Evolutionary conservation across 1,140 invertebrate genomes (phyloP), one percentile per base, ranked within the genome.

Genomic region (Diprion similis): DNA sequence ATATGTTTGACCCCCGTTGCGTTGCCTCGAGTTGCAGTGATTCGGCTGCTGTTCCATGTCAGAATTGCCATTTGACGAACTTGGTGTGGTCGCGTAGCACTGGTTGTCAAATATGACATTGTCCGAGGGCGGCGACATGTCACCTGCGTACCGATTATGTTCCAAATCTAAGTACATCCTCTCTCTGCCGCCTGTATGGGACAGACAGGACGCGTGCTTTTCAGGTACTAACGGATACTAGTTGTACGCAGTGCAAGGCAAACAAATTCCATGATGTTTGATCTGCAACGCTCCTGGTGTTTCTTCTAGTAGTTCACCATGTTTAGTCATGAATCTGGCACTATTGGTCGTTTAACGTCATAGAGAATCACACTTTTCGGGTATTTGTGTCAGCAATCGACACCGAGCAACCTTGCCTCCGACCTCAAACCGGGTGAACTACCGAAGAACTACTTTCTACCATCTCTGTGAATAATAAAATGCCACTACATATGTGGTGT

Each of bases 21-120:
- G 84, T 69, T 88, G 87, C 15, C 90, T 86, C n/a, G 91, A 89
- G 78, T 93, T 92, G 51, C 91, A 92, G 73, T 91, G 90, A 13
- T 89, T 90, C 10, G 90, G 89, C n/a, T 84, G 80, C 79, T 94
- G 92, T 84, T 96, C 95, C 88, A 95, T 93, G 84, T 96, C 95
- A 51, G 94, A 95, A 88, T 96, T 96, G 51, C 95, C 95, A 79
- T 96, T 96, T 80, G 94, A 96, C 37, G 95, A 97, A 78, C 95
- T 96, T 17, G 96, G 95, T 47, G 95, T 97, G 13, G 95, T 97
- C 15, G 95, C 95, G 88, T 97, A 97, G 88, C 95, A 97, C 82
- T 96, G 95, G 88, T 97, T 96, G 90, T 97, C 96, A 86, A 97
- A 97, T 85, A 97, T 93, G 45, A 96, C 95, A 86, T 96, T 96